A percentile compares a stretch with the other conserved stretches of the same genome.
These are phyloP conservation scores for Hydrotaea cyrtoneurina DNA, from an alignment of 2,888 invertebrate species.

Conservation along the genomic window DNA sequence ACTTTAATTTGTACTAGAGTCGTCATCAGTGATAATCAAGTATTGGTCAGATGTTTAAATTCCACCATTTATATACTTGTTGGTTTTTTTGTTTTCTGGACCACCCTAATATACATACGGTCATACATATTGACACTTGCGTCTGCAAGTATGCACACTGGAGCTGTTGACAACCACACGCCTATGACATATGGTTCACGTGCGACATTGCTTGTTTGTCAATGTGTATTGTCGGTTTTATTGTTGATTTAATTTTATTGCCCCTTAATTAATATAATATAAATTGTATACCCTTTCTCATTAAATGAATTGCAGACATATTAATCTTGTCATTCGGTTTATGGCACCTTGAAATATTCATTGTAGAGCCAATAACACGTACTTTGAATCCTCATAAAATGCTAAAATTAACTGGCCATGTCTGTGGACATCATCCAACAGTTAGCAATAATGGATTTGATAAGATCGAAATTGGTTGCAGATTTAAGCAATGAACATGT, in stretches of 20 bases:
- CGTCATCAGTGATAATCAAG: no score
- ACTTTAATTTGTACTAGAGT: no score
- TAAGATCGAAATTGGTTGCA: no score
- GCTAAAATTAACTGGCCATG: no score
- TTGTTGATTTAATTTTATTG: conserved; percentile 22
- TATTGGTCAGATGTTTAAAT: no score
- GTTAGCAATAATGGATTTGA: no score
- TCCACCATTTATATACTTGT: no score
- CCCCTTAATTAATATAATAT: conserved; percentile 23
- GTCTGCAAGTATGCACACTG: neutral
- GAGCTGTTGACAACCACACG: neutral
- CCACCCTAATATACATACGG: no score
- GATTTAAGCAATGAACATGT: no score
- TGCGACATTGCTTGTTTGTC: neutral
- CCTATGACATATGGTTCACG: neutral
- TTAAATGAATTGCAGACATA: neutral
- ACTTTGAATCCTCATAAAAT: neutral
- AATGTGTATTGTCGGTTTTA: neutral
- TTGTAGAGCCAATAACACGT: no score
- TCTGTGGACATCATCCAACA: no score
- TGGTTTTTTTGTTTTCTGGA: no score
- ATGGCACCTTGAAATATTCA: neutral
- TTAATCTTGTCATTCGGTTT: neutral
- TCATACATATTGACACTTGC: neutral
- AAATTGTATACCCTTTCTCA: neutral